Base-by-base conservation (phyloP, 1,140 invertebrate genomes). In the Caerostris darwini region DNA sequence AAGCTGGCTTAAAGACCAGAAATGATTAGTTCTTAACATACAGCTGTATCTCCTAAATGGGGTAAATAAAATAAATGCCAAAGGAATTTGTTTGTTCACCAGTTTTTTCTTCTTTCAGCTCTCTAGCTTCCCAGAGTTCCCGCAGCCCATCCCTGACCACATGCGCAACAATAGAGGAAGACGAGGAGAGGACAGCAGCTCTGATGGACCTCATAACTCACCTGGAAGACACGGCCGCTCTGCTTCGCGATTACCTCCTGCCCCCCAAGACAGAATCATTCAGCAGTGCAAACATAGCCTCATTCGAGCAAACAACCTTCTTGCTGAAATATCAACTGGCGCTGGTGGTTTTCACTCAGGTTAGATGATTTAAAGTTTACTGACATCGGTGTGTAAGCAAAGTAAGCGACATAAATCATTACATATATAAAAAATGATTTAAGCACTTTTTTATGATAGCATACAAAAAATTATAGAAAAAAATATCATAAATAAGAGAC, bases 291-390 rank as follows among this genome's bases (percentile, higher is more conserved):
- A 83, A 93, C 54, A 34, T 58, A 50, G 56, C 64, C 10, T 71
- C 83, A 3, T 67, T 59, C n/a, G 92, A 88, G 53, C 92, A 94
- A 57, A 94, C 92, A 0, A 59, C 67, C 6, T 94, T 94, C 53
- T 57, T 94, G 53, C 86, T 94, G 57, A 94, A 88, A 34, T 94
- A 94, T 50, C 86, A 81, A 12, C 58, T 94, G 3, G 85, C 89
- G 5, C 56, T 94, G 54, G 92, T 94, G 4, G 6, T 54, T 7
- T 94, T 94, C 57, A 94, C 83, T 3, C 92, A 94, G 92, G 92
- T 94, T 34, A 34, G 34, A 34, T 34, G 34, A 34, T 34, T 34
- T 34, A 34, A 34, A 34, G 34, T 34, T 34, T 34, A 34, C 34
- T 34, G 34, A 34, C 2, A 34, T 2, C 34, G 34, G 34, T n/a